These are phyloP conservation scores for Coremacera marginata DNA, from an alignment of 2,888 invertebrate species.

Conservation along the genomic window DNA sequence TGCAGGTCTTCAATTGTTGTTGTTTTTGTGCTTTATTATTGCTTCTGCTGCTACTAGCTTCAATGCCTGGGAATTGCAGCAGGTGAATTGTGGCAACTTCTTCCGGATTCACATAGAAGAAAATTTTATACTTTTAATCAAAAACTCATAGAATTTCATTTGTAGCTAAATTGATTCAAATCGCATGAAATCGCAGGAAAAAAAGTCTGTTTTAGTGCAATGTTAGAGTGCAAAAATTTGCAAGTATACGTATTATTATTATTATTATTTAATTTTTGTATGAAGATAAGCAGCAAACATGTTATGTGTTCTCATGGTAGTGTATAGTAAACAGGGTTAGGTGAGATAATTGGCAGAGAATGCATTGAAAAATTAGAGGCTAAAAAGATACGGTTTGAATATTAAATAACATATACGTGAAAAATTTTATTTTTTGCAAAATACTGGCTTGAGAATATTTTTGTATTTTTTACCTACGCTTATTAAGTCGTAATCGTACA, in stretches of 20 bases:
- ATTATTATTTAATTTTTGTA: no score
- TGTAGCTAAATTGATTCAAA: slow-evolving; percentile 11
- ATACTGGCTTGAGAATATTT: no score
- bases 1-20: background rate
- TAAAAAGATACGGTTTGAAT: no score
- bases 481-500: no score
- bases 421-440: no score
- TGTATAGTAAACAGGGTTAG: no score
- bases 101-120: background rate
- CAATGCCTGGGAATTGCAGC: slow-evolving; percentile 14
- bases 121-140: background rate
- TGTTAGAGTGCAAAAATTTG: no score
- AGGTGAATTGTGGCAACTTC: background rate
- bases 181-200: background rate
- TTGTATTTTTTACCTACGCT: no score
- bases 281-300: background rate
- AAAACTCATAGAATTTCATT: slow-evolving; percentile 1
- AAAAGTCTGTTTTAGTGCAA: background rate
- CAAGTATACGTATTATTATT: no score
- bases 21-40: background rate
- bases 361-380: no score
- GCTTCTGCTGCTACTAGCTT: background rate
- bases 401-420: no score
- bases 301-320: background rate
- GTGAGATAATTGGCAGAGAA: no score